Evolutionary conservation across 2,888 invertebrate genomes (phyloP).

Genomic region (Athrips mouffetella): DNA sequence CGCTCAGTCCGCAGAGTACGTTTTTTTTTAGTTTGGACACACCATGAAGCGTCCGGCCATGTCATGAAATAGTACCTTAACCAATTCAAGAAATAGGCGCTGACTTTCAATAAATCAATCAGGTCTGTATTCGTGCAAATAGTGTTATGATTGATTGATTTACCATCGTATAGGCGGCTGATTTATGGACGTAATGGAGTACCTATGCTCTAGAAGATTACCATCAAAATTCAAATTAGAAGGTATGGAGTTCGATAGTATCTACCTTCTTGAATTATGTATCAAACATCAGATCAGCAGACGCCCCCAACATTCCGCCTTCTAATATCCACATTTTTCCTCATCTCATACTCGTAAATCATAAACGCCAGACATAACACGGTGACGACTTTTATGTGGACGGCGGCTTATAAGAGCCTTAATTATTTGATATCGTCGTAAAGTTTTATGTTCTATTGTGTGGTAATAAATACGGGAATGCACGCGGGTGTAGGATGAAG

Average conservation of each 20-base stretch:
- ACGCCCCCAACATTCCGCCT: slow-evolving; percentile 4
- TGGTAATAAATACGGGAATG: slow-evolving; percentile 42
- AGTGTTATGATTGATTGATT: no score
- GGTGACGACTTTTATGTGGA: slow-evolving; percentile 17
- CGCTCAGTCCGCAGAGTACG: slow-evolving; percentile 82
- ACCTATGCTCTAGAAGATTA: no score
- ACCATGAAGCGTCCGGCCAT: no score
- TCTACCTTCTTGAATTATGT: background rate
- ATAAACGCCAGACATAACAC: slow-evolving; percentile 7
- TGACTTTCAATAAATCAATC: no score
- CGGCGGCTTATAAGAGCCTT: slow-evolving; percentile 19
- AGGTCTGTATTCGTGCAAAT: no score
- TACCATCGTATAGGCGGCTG: no score
- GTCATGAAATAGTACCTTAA: no score
- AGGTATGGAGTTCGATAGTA: no score
- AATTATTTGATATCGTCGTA: slow-evolving; percentile 44
- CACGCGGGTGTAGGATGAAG: slow-evolving; percentile 24
- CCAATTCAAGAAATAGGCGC: no score
- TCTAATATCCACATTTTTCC: slow-evolving; percentile 7
- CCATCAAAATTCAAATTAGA: no score
- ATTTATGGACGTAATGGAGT: no score
- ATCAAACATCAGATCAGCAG: background rate
- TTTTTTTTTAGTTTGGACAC: slow-evolving; percentile 10
- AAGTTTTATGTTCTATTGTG: slow-evolving; percentile 43
- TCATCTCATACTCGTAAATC: slow-evolving; percentile 14